Conservation (phyloP, 2,888 invertebrate genomes). For the Rotaria socialis region DNA sequence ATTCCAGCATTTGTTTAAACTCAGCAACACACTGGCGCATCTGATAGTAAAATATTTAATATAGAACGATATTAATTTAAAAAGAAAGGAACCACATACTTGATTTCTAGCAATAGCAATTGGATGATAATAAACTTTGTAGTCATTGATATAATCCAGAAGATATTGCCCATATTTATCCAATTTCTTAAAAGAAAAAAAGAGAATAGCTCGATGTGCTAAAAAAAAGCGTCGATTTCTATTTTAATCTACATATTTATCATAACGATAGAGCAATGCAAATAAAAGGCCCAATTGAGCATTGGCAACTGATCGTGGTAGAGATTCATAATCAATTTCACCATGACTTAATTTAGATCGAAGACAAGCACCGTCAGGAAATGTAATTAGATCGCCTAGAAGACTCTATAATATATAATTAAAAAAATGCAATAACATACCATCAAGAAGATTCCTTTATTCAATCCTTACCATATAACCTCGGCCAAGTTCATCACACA, state of each 20-base stretch:
- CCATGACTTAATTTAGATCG: conserved; percentile 64
- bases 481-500: conserved; percentile 49
- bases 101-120: conserved; percentile 37
- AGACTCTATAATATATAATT: conserved; percentile 52
- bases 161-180: background rate
- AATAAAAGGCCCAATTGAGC: background rate
- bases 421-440: background rate
- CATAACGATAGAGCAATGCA: background rate
- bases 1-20: background rate
- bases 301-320: conserved; percentile 55
- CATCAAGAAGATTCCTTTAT: too few relatives aligned
- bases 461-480: conserved; percentile 49
- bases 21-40: background rate
- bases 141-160: background rate
- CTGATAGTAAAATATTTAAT: background rate
- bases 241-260: background rate
- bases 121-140: conserved; percentile 43
- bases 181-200: background rate
- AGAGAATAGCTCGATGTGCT: too few relatives aligned
- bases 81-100: background rate
- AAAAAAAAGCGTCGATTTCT: too few relatives aligned
- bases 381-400: conserved; percentile 61
- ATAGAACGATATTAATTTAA: background rate
- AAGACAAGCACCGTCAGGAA: conserved; percentile 62
- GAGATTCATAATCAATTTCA: conserved; percentile 54